Evolutionary conservation across 1,140 invertebrate species (phyloP).

Genomic region (Drosophila tristis): DNA sequence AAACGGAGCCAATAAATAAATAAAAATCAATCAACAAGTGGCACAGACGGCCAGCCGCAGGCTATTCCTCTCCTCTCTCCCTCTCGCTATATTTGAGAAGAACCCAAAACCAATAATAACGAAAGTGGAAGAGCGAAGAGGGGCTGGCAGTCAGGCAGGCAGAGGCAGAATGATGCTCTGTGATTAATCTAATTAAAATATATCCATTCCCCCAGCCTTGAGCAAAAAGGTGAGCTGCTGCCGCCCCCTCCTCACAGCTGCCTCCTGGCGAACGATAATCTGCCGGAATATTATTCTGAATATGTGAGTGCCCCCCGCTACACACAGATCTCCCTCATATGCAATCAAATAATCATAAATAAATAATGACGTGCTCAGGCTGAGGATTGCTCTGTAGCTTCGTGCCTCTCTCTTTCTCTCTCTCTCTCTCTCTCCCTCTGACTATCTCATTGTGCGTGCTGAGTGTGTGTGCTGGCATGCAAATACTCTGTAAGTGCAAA

Average conservation of each 20-base stretch:
- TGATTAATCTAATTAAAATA: constrained; percentile 79
- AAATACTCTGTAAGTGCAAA: constrained; percentile 52
- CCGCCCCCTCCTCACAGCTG: background rate
- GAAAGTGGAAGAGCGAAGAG: background rate
- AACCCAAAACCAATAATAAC: constrained; percentile 3
- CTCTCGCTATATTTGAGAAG: constrained; percentile 4
- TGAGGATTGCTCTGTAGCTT: constrained; percentile 39
- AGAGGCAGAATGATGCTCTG: constrained; percentile 10
- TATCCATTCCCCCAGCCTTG: constrained; percentile 16
- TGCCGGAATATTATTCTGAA: constrained; percentile 47
- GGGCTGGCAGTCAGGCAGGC: too few species aligned
- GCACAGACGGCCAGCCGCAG: constrained; percentile 17
- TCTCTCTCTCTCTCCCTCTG: background rate
- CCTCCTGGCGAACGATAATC: constrained; percentile 8
- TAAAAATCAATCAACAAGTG: constrained; percentile 80
- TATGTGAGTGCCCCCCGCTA: constrained; percentile 39
- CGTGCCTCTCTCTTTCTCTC: background rate
- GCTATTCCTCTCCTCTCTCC: too few species aligned
- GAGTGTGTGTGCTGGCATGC: constrained; percentile 33
- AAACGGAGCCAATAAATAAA: constrained; percentile 49
- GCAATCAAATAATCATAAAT: constrained; percentile 83
- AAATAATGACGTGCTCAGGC: constrained; percentile 72
- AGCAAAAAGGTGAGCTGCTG: constrained; percentile 17
- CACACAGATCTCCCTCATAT: constrained; percentile 21
- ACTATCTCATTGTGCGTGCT: background rate